Base-by-base conservation (phyloP, 2,797 vertebrate species). In the Sitta carolinensis region DNA sequence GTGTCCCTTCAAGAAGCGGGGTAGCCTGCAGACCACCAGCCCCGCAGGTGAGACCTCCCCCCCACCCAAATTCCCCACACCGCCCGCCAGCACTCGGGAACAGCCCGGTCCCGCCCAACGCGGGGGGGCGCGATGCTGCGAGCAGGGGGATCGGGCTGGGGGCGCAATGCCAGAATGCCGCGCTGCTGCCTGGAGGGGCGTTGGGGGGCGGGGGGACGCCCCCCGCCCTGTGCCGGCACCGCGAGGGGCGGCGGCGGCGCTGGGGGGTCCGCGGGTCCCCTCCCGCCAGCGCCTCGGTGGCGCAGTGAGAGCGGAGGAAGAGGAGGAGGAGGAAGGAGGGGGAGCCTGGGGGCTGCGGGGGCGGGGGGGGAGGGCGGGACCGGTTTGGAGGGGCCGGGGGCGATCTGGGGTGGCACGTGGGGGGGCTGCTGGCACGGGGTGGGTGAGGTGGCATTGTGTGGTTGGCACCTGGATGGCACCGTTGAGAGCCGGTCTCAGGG, bases 1-100 rank as follows among this genome's bases (percentile, higher is more conserved):
- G 48, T 98, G 98, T 40, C 98, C 98, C 75, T 99, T 98, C 96
- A 98, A 98, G 97, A 99, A 99, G 97, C 98, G 99, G 78, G 98
- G 98, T 94, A 98, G 98, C 96, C 97, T 99, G 96, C 99, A 99
- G 97, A 98, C 98, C 93, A 95, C 98, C 42, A 96, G 97, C 94
- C 98, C 98, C 89, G 97, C 98, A 98, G 98, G 99, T 99, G 97
- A 99, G 98, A 38, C 67, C 59, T 36, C 50, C 50, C 15, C 32
- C 54, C 52, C 13, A n/a, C 42, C 42, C 40, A 42, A 7, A 19
- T 4, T 19, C 7, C 73, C 45, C 40, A 1, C 52, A 21, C 16
- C 52, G 16, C 52, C 68, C 73, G 27, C 2, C 57, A 26, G 69
- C 43, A 4, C 73, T 3, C n/a, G 57, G 70, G 57, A 47, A 61